Evolutionary conservation across 2,797 vertebrate genomes (phyloP).

Genomic region (Sebastes kiyomatsui): DNA sequence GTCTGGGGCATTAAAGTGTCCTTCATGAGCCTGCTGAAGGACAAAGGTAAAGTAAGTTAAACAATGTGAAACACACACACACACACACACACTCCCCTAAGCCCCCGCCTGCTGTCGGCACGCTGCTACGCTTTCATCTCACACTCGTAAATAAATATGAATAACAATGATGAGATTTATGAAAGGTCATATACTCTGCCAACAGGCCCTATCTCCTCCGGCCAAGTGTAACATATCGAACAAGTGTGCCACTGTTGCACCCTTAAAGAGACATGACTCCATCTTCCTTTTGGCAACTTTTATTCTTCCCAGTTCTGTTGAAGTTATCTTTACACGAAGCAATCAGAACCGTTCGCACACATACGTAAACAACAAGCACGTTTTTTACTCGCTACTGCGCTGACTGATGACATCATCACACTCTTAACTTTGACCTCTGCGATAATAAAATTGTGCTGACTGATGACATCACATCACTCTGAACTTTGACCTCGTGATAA

Average conservation of each 20-base stretch:
- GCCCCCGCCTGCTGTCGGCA: neutral
- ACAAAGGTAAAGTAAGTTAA: slow-evolving; percentile 54
- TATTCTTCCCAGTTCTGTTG: no score
- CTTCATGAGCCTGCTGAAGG: slow-evolving; percentile 31
- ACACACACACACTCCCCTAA: neutral
- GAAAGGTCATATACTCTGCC: slow-evolving; percentile 16
- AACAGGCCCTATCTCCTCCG: neutral
- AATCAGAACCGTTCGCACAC: no score
- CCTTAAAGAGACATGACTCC: no score
- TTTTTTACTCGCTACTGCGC: no score
- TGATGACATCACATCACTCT: no score
- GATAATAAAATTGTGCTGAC: no score
- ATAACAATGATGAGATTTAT: slow-evolving; percentile 51
- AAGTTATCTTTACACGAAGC: no score
- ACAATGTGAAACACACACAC: slow-evolving; percentile 20
- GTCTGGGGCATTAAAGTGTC: slow-evolving; percentile 17
- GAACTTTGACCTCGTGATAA: no score
- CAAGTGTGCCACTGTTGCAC: slow-evolving; percentile 1
- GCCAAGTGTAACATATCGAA: neutral
- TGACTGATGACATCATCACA: no score
- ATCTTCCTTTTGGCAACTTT: no score
- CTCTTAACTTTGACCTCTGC: no score
- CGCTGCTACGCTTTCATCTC: slow-evolving; percentile 44
- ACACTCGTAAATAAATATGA: slow-evolving; percentile 49
- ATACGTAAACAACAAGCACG: no score